Base-by-base conservation (phyloP, 2,797 vertebrate species). In the Loriculus beryllinus region DNA sequence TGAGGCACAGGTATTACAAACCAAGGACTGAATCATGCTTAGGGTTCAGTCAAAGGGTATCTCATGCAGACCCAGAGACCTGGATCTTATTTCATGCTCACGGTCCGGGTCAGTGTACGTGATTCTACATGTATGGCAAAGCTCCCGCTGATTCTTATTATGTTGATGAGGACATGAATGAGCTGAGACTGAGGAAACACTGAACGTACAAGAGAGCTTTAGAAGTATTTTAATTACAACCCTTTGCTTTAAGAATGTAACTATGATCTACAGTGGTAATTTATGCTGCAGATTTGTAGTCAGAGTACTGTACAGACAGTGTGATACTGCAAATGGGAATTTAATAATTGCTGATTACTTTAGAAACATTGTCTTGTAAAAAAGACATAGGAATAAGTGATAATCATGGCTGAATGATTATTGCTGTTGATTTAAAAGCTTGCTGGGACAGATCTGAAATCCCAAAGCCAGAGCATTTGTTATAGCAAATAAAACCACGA, bases 91-190 rank as follows among this genome's bases (percentile, higher is more conserved):
- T 51, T 72, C 54, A 28, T 6, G 11, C 3, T 20, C 56, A 2
- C 1, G 0, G 14, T 52, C 21, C 0, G 0, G 57, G 23, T 0
- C 54, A 4, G 7, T 6, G 42, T 3, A 12, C 0, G 0, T 21
- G 75, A 33, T 52, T 51, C 51, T 49, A 26, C 54, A 20, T 0
- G 0, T 29, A 15, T 3, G 28, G 83, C 43, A 76, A 56, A 56
- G 39, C 40, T 86, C 39, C 47, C 37, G 1, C 0, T 26, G 23
- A 45, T 65, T 69, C 64, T 90, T 37, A 2, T 23, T 45, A 3
- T 8, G 4, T 29, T 64, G 75, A 17, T 45, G 39, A 91, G 37
- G 52, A 31, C 6, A 3, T 25, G 37, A 49, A 60, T 26, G 74
- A 80, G 48, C 64, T 40, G 83, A 52, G 57, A 42, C 60, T 64